Base-by-base conservation (phyloP, 2,888 invertebrate species). In the Meiosimyza platycephala region DNA sequence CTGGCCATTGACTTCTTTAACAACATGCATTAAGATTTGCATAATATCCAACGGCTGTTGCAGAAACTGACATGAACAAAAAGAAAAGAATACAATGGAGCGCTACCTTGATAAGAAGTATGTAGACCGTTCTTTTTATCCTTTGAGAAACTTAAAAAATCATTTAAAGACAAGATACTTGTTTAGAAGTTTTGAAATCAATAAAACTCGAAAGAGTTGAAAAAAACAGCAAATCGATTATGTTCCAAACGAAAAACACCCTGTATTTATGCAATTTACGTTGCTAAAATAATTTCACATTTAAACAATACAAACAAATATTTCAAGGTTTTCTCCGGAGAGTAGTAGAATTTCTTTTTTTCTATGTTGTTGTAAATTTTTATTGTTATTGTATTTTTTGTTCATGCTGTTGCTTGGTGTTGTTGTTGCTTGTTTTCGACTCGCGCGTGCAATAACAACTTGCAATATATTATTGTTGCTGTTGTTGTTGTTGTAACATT, bases 301-400 rank as follows among this genome's bases (percentile, higher is more conserved):
- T 64, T 51, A 13, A 64, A 64, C 64, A 64, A 64, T 64, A 52
- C 52, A 28, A 28, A 16, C 64, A 64, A 64, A 64, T 51, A 64
- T 64, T 64, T 64, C 64, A 64, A 64, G 64, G 64, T 64, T 64
- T 64, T 64, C 51, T 64, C 64, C 13, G 9, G 64, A 51, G 50
- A 64, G 22, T n/a, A 50, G 64, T 22, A 22, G n/a, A 22, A 12
- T 12, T 33, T 60, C 2, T 60, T 60, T 22, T 60, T 60, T 22
- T 60, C 22, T 22, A 15, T 28, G 9, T 28, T 22, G 22, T 60
- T 60, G 12, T 40, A 9, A 9, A 40, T 40, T 40, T 40, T 40
- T 40, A 40, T 40, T 40, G 9, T 40, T 40, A 40, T 40, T 40
- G 40, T 7, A 40, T 40, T 40, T 40, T 40, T 60, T 60, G 9